phyloP scores from a whole-genome alignment of 2,113 vertebrate genomes.

The Mobula hypostoma region DNA sequence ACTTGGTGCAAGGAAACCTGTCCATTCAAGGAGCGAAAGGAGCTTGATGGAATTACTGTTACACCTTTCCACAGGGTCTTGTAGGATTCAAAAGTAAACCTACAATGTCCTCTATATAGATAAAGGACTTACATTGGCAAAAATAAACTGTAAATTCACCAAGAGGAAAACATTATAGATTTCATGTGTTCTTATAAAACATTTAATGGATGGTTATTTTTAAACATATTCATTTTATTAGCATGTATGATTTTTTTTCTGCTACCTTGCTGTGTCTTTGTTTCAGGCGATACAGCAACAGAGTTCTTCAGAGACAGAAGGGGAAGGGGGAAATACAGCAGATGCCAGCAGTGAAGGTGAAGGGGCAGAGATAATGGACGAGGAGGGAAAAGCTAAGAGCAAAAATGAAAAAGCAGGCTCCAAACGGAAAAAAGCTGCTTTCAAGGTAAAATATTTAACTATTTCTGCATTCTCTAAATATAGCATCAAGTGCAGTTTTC shows the following conservation, averaged over 20 bases:
- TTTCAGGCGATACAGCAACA: constrained; percentile 83
- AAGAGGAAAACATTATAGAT: not conserved
- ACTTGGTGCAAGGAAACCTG: not conserved
- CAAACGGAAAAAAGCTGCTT: constrained; percentile 85
- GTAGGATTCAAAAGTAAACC: not conserved
- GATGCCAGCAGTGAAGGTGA: constrained; percentile 88
- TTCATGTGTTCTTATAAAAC: not conserved
- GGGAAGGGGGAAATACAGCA: constrained; percentile 76
- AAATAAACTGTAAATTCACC: not conserved
- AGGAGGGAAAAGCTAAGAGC: constrained; percentile 77
- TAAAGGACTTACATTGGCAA: not conserved
- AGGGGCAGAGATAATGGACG: constrained; percentile 77
- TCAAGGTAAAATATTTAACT: constrained; percentile 64
- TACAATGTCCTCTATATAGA: not conserved
- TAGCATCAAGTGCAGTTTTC: not conserved
- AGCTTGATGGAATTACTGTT: not conserved
- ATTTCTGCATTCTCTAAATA: not conserved
- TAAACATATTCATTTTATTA: not conserved
- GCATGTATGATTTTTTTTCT: not conserved
- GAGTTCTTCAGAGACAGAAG: constrained; percentile 87
- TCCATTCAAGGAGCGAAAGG: not conserved
- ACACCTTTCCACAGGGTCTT: not conserved
- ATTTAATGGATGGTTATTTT: not conserved
- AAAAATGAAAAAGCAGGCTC: constrained; percentile 82
- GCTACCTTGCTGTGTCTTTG: not conserved